phyloP scores from a whole-genome alignment of 1,140 invertebrate species.

The Drosophila setifemur region DNA sequence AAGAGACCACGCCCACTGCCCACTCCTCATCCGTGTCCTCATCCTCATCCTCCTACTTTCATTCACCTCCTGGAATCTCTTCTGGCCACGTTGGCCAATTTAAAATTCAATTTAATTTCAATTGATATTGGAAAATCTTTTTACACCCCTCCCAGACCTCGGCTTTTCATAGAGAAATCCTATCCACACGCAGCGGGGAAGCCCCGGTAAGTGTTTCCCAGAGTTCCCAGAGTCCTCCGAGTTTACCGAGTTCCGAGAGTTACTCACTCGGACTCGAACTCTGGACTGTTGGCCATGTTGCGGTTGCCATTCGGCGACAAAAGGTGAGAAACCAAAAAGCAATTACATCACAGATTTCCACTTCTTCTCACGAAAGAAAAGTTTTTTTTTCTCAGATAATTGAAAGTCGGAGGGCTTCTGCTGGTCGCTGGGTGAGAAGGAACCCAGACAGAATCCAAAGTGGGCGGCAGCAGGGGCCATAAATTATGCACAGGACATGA shows the following conservation, averaged over 20 bases:
- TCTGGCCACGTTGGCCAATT: slow-evolving; percentile 55
- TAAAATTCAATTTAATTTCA: slow-evolving; percentile 78
- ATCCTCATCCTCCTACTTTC: neutral
- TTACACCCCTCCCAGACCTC: neutral
- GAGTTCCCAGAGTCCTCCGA: neutral
- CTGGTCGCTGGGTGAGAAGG: neutral
- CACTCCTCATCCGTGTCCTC: neutral
- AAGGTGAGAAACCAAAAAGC: slow-evolving; percentile 50
- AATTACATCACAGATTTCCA: slow-evolving; percentile 60
- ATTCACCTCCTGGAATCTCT: slow-evolving; percentile 12
- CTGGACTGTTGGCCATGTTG: slow-evolving; percentile 34
- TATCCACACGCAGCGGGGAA: slow-evolving; percentile 59
- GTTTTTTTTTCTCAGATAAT: slow-evolving; percentile 45
- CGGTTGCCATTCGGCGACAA: slow-evolving; percentile 45
- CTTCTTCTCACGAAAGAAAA: slow-evolving; percentile 18
- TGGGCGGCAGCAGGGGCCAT: slow-evolving; percentile 52
- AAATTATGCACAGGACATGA: slow-evolving; percentile 72
- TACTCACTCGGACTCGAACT: slow-evolving; percentile 51
- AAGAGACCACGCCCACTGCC: slow-evolving; percentile 26
- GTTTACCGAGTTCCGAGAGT: slow-evolving; percentile 4
- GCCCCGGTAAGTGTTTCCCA: slow-evolving; percentile 46
- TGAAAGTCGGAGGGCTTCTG: slow-evolving; percentile 62
- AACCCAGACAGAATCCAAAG: slow-evolving; percentile 44
- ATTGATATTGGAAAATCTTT: slow-evolving; percentile 66
- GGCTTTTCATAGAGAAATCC: neutral